These are phyloP conservation scores for Gobio gobio DNA, from an alignment of 2,113 vertebrate species.

Conservation along the genomic window DNA sequence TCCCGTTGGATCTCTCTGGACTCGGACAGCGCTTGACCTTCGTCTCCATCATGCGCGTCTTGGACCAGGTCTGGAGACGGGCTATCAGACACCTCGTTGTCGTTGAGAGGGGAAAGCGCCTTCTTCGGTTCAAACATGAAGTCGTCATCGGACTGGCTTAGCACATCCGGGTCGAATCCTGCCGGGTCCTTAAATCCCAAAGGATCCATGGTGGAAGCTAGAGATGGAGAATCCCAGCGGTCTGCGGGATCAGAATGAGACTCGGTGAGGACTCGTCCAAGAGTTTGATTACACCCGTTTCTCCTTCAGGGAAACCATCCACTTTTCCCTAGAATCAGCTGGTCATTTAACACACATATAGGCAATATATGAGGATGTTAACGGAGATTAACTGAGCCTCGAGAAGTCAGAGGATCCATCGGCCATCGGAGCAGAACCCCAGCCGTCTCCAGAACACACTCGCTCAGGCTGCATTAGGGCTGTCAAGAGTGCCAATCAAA, in stretches of 20 bases:
- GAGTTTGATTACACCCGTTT: background rate
- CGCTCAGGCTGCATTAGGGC: background rate
- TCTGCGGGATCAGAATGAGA: constrained; percentile 65
- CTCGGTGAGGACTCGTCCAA: background rate
- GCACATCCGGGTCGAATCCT: constrained; percentile 63
- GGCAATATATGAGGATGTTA: background rate
- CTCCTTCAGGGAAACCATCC: background rate
- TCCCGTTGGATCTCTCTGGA: constrained; percentile 73
- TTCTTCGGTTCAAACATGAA: constrained; percentile 75
- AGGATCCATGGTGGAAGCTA: constrained; percentile 72
- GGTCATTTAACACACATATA: background rate
- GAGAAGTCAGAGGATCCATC: background rate
- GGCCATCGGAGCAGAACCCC: no score
- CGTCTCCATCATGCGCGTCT: constrained; percentile 85
- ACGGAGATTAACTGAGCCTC: background rate
- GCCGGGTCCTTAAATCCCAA: constrained; percentile 66
- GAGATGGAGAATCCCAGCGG: constrained; percentile 69
- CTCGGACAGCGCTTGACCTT: constrained; percentile 72
- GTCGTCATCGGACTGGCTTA: constrained; percentile 72
- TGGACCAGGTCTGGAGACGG: constrained; percentile 95
- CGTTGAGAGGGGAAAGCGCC: constrained; percentile 64
- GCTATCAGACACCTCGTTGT: constrained; percentile 84
- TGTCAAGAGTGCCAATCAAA: background rate
- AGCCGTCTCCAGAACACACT: background rate
- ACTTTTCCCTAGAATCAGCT: background rate